phyloP scores from a whole-genome alignment of 2,113 vertebrate species.

The Passer domesticus region DNA sequence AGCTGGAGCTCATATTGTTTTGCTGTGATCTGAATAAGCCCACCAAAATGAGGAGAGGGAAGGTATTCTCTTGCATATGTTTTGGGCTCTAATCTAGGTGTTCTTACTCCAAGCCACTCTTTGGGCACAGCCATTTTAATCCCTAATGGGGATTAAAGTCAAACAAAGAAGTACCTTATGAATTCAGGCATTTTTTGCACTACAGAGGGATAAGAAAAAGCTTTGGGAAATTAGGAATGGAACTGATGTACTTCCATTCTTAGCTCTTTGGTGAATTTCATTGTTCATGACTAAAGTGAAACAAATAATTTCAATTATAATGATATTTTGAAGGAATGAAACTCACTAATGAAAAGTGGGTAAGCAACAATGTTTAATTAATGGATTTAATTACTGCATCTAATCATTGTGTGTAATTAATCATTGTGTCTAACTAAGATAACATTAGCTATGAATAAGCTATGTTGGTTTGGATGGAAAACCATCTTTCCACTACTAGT shows the following conservation, averaged over 20 bases:
- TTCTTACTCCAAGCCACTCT: not conserved
- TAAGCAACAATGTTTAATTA: conserved; percentile 38
- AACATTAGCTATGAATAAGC: not conserved
- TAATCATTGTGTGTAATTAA: conserved; percentile 34
- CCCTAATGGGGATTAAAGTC: not conserved
- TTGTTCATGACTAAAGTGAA: not conserved
- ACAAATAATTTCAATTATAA: conserved; percentile 16
- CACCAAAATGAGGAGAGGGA: not conserved
- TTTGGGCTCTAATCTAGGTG: not conserved
- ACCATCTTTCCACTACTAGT: not conserved
- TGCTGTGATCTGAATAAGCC: not conserved
- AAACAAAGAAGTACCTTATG: not conserved
- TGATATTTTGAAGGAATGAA: not conserved
- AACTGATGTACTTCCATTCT: not conserved
- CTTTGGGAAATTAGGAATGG: not conserved
- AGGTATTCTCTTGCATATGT: not conserved
- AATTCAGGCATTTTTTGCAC: not conserved
- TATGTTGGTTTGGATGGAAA: not conserved
- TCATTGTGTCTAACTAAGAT: conserved; percentile 29
- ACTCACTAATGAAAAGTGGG: not conserved
- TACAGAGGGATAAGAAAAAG: not conserved
- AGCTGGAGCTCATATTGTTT: not conserved
- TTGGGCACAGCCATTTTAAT: not conserved
- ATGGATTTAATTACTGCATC: conserved; percentile 26
- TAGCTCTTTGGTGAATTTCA: not conserved